Conservation (phyloP, 2,888 invertebrate genomes). For the Scaptomyza tumidula region DNA sequence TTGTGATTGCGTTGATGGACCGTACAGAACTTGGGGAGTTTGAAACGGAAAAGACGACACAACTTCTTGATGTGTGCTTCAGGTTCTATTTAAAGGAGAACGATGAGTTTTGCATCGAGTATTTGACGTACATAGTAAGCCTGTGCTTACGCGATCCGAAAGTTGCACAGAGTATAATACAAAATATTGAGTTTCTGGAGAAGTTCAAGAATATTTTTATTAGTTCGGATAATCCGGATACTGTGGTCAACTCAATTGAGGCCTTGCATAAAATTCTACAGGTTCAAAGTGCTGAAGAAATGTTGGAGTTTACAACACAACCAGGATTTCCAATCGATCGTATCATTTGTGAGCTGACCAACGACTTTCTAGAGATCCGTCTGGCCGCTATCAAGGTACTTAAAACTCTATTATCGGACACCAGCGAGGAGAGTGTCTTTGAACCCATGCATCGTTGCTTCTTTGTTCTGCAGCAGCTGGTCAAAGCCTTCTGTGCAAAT, state of each 20-base stretch:
- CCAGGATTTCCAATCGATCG: slow-evolving; percentile 73
- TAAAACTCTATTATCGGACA: slow-evolving; percentile 66
- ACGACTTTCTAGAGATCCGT: slow-evolving; percentile 71
- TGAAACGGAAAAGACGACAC: slow-evolving; percentile 42
- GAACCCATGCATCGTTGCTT: slow-evolving; percentile 50
- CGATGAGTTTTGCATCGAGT: slow-evolving; percentile 78
- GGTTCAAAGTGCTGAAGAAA: slow-evolving; percentile 56
- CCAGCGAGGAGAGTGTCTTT: slow-evolving; percentile 59
- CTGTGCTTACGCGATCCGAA: slow-evolving; percentile 76
- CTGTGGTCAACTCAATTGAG: slow-evolving; percentile 72
- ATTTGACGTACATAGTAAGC: slow-evolving; percentile 74
- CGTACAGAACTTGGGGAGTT: slow-evolving; percentile 65
- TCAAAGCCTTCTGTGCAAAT: slow-evolving; percentile 63
- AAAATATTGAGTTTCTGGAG: slow-evolving; percentile 58
- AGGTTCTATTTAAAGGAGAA: slow-evolving; percentile 62
- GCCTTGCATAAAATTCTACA: slow-evolving; percentile 70
- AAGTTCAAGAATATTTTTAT: slow-evolving; percentile 65
- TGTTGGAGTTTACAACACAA: slow-evolving; percentile 53
- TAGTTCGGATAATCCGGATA: slow-evolving; percentile 73
- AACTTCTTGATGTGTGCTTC: slow-evolving; percentile 56
- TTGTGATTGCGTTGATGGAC: slow-evolving; percentile 70
- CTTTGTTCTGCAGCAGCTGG: slow-evolving; percentile 72
- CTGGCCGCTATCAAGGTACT: slow-evolving; percentile 67
- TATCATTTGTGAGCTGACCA: slow-evolving; percentile 76
- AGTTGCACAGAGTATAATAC: slow-evolving; percentile 52